Base-by-base conservation (phyloP, 1,140 invertebrate species). In the Brachionus plicatilis region DNA sequence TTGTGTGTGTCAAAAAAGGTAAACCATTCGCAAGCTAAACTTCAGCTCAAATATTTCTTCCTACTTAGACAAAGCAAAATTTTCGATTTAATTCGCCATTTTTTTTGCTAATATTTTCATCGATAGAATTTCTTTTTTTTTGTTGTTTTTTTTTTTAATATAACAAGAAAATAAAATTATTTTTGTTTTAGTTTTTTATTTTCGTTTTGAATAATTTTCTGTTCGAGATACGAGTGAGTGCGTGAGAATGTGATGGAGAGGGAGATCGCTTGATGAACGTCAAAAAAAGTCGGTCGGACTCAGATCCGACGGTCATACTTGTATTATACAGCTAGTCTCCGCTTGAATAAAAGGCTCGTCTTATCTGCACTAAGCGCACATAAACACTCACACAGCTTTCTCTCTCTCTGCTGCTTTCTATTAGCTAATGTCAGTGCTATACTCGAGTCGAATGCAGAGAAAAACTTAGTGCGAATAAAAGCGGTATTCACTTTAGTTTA, bases 111-210 rank as follows among this genome's bases (percentile, higher is more conserved):
- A 43, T 72, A 20, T 72, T 43, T 72, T 72, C 68, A 72, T 72
- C 68, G 68, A 72, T 72, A 72, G 68, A 72, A 72, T 72, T 72
- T 72, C 68, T 72, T 72, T 72, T 72, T 72, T 72, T 72, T 68
- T 72, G 68, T 72, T 72, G 33, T 72, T 72, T 72, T 72, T 43
- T 24, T 72, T 72, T 43, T 72, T 43, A 72, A 72, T 72, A 43
- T 43, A 72, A 43, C 14, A 72, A 41, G 41, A 72, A 43, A 72
- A 72, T 41, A 72, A 72, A 68, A 68, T 68, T 68, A 68, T 68
- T 68, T 68, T 68, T 68, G 66, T 68, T 68, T 68, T 68, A 33
- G 33, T 68, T 68, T 68, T 68, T 68, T 68, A 41, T 68, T 68
- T 68, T 68, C 33, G 33, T 68, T 72, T 72, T 72, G 68, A 72